Percentiles rank a stretch among this genome's conserved stretches.
Conservation (phyloP, 2,113 vertebrate species). For the Zapornia atra region DNA sequence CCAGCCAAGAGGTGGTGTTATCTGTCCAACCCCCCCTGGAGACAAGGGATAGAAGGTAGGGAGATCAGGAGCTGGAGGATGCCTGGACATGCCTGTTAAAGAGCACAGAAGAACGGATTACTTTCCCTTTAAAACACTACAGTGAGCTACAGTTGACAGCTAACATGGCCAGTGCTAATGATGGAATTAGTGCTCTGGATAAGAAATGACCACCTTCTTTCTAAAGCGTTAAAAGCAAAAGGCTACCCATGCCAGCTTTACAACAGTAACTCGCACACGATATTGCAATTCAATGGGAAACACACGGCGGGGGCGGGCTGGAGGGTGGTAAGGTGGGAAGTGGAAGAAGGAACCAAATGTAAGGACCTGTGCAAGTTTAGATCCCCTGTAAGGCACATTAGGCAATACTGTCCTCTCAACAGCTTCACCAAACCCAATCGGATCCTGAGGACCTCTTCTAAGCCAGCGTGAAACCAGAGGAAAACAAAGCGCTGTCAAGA, state of each 20-base stretch:
- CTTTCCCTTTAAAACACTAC: neutral
- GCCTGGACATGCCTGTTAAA: constrained; percentile 90
- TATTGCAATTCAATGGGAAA: neutral
- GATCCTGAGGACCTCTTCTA: neutral
- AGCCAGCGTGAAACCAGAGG: neutral
- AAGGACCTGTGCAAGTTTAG: neutral
- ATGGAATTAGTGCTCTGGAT: neutral
- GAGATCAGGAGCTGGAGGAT: constrained; percentile 93
- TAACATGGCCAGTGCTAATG: neutral
- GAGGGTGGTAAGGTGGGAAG: too few relatives aligned
- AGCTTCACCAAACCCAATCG: neutral
- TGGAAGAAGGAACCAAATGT: neutral
- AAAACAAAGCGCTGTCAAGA: constrained; percentile 27
- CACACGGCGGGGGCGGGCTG: neutral
- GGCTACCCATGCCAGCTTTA: neutral
- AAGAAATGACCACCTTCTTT: neutral
- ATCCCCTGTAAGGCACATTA: neutral
- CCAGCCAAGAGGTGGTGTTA: constrained; percentile 97
- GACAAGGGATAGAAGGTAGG: constrained; percentile 96
- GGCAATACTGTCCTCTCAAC: neutral
- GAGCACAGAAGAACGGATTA: constrained; percentile 46
- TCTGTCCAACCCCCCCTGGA: constrained; percentile 93
- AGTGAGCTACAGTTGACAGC: neutral
- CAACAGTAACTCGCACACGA: neutral
- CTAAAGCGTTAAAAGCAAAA: neutral